Evolutionary conservation across 2,888 invertebrate genomes (phyloP), one percentile per base, ranked within the genome.

Genomic region (Acleris literana): DNA sequence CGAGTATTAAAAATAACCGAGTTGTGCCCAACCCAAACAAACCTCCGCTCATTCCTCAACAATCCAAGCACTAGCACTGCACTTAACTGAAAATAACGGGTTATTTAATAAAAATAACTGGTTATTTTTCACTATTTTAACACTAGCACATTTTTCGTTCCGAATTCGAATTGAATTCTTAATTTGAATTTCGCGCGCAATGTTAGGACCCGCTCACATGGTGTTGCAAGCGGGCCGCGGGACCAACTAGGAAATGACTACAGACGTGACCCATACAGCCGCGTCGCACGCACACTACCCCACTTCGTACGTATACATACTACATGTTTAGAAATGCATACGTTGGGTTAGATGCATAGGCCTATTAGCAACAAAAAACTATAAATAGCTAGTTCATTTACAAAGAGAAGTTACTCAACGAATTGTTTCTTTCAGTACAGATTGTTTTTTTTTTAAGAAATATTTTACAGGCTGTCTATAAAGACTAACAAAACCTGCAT

Each of bases 241-340:
- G 86, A 87, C 79, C 89, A 85, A 92, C 90, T 92, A 92, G 92
- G 92, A 92, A 92, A 88, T 86, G 88, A 87, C 83, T 77, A 81
- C 82, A 81, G 84, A 79, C 85, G 75, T 66, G 74, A 69, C 71
- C 77, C 85, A 86, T 86, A 87, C 91, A 75, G 73, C 71, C 72
- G 72, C 67, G 72, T 66, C 68, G 71, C 74, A 76, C 79, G 73
- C 80, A 82, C 79, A 73, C 74, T 68, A 75, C 72, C 76, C 72
- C 71, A 72, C 74, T 76, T 76, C 77, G 71, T 78, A 25, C 33
- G 33, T 33, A 25, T 25, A 79, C 79, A 80, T 82, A 74, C 74
- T 73, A 74, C 76, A 74, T 73, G 68, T 68, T 64, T 55, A 60
- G 70, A 68, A 72, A 73, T 76, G 74, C 76, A 70, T 70, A 74